These are phyloP conservation scores for Xerus rutilus DNA, from an alignment of 2,797 vertebrate species.

Conservation along the genomic window DNA sequence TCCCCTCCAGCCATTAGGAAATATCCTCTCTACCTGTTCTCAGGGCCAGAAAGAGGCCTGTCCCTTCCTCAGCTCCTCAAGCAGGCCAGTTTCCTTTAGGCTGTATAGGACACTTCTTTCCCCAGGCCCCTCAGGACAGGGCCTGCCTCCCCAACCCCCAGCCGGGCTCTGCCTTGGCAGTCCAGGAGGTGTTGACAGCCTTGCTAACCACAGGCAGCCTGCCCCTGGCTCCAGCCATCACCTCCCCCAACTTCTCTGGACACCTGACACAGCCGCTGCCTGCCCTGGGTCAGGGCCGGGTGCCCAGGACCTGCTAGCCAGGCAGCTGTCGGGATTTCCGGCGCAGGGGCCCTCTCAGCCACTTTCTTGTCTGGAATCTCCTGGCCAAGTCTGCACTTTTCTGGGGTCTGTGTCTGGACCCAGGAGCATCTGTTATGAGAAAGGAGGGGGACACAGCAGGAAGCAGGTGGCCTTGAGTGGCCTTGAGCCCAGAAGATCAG, in stretches of 20 bases:
- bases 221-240: slow-evolving; percentile 26
- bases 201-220: slow-evolving; percentile 41
- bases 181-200: slow-evolving; percentile 71
- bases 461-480: slow-evolving; percentile 55
- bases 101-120: neutral
- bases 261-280: slow-evolving; percentile 66
- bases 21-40: neutral
- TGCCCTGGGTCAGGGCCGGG: slow-evolving; percentile 68
- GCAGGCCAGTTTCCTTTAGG: neutral
- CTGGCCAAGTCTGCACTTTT: neutral
- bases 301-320: slow-evolving; percentile 53
- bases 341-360: neutral
- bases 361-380: slow-evolving; percentile 64
- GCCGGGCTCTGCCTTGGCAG: neutral
- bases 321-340: slow-evolving; percentile 80
- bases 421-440: slow-evolving; percentile 41
- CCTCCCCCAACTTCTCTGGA: slow-evolving; percentile 58
- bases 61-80: neutral
- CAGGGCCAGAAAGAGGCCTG: neutral
- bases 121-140: neutral
- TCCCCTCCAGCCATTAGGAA: neutral
- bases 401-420: slow-evolving; percentile 70
- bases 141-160: neutral
- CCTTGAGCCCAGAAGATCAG: neutral
- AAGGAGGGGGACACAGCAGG: neutral